Percentiles rank a stretch among this genome's conserved stretches.
Evolutionary conservation across 2,797 vertebrate species (phyloP).

Genomic region (Podarcis lilfordi): DNA sequence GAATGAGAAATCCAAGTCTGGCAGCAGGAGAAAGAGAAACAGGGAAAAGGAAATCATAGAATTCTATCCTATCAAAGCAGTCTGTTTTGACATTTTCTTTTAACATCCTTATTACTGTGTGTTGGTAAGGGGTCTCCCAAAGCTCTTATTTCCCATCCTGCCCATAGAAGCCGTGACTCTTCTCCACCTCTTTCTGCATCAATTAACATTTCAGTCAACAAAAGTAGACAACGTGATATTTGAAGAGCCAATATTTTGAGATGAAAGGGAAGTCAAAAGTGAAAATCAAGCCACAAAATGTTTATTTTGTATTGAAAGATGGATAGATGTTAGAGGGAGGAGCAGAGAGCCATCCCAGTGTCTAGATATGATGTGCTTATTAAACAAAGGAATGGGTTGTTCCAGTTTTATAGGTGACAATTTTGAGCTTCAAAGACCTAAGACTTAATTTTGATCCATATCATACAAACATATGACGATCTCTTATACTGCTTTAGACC

Average conservation of each 20-base stretch:
- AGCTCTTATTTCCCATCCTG: slow-evolving; percentile 27
- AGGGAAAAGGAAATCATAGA: neutral
- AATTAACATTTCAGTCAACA: slow-evolving; percentile 30
- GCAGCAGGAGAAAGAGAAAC: slow-evolving; percentile 10
- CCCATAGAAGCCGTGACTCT: slow-evolving; percentile 29
- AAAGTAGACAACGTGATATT: neutral
- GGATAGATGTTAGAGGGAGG: slow-evolving; percentile 30
- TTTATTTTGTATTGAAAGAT: slow-evolving; percentile 47
- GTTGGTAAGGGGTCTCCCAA: slow-evolving; percentile 13
- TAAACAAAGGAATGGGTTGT: neutral
- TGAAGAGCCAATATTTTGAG: neutral
- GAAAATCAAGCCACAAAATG: slow-evolving; percentile 29
- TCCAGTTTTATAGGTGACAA: neutral
- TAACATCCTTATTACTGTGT: neutral
- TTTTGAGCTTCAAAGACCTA: neutral
- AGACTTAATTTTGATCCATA: neutral
- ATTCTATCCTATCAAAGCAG: slow-evolving; percentile 7
- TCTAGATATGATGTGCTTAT: neutral
- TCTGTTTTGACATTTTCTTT: slow-evolving; percentile 22
- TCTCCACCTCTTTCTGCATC: slow-evolving; percentile 11
- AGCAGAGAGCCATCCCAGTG: neutral
- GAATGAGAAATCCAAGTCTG: slow-evolving; percentile 1
- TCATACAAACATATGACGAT: neutral
- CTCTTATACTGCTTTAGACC: neutral
- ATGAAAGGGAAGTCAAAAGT: neutral